These are phyloP conservation scores for Catharus minimus DNA, from an alignment of 2,113 vertebrate genomes.

Conservation along the genomic window DNA sequence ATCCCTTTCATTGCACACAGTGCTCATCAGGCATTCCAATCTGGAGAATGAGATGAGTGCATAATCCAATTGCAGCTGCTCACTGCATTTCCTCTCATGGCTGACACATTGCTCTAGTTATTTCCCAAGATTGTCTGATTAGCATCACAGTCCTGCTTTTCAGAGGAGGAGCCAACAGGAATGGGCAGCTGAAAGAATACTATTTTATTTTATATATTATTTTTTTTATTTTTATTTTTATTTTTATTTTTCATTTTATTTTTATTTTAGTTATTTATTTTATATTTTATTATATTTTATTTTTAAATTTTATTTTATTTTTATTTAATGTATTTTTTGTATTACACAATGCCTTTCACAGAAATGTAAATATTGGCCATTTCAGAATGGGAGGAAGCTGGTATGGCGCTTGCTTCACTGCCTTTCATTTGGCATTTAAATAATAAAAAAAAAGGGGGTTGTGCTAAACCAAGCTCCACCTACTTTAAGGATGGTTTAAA, in stretches of 20 bases:
- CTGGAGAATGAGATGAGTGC: slow-evolving; percentile 39
- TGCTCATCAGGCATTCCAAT: background rate
- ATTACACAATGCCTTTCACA: background rate
- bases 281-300: no score
- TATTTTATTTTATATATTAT: no score
- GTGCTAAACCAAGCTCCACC: background rate
- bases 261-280: no score
- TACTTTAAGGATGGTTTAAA: background rate
- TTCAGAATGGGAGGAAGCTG: background rate
- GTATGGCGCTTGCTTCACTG: background rate
- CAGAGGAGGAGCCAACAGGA: background rate
- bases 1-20: background rate
- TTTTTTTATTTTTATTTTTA: no score
- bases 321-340: background rate
- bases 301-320: no score
- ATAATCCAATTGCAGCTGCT: slow-evolving; percentile 35
- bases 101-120: slow-evolving; percentile 30
- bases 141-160: background rate
- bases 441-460: accelerated
- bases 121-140: slow-evolving; percentile 24
- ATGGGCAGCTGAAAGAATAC: background rate
- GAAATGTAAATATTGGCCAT: background rate
- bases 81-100: background rate
- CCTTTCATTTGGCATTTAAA: background rate
- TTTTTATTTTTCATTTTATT: no score